Base-by-base conservation (phyloP, 2,113 vertebrate genomes). In the Chionis minor region DNA sequence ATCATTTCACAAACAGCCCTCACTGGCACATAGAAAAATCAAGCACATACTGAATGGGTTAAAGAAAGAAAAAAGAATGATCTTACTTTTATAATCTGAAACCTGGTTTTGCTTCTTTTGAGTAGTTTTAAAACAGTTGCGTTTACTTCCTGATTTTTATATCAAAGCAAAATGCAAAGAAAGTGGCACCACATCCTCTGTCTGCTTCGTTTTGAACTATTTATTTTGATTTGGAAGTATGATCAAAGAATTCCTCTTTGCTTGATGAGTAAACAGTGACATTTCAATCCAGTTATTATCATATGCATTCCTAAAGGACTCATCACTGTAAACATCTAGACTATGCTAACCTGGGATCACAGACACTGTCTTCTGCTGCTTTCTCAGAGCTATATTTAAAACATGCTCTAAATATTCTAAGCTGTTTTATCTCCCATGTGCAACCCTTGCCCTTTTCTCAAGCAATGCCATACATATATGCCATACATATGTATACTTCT, bases 131-230 rank as follows among this genome's bases (percentile, higher is more conserved):
- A 83, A 96, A 74, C 66, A 93, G 44, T 72, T 86, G 61, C 51
- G 55, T 70, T 94, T 92, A 83, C 55, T 92, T 86, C 32, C 14
- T 18, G 33, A 95, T 63, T 96, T 96, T 59, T 80, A 81, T 80
- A 90, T 91, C 86, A 96, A 97, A 94, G 81, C 38, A 91, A 95
- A 97, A 96, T 87, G 72, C 81, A 96, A 96, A 92, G 58, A 58
- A 92, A 61, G 58, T 66, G 73, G 69, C 89, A 87, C 40, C 56
- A 85, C 84, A 92, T 93, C 27, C 86, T 87, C 67, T 66, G n/a
- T n/a, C 52, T 63, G 56, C 73, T 94, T 91, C 7, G 73, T 86
- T 96, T 93, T 88, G 61, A 95, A 81, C 35, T 83, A 88, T 75
- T 96, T 94, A 69, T 94, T 96, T 96, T 92, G 23, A 96, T 94